A percentile compares a stretch with the other conserved stretches of the same genome.
phyloP scores from a whole-genome alignment of 1,140 invertebrate species.

The Temnothorax longispinosus region DNA sequence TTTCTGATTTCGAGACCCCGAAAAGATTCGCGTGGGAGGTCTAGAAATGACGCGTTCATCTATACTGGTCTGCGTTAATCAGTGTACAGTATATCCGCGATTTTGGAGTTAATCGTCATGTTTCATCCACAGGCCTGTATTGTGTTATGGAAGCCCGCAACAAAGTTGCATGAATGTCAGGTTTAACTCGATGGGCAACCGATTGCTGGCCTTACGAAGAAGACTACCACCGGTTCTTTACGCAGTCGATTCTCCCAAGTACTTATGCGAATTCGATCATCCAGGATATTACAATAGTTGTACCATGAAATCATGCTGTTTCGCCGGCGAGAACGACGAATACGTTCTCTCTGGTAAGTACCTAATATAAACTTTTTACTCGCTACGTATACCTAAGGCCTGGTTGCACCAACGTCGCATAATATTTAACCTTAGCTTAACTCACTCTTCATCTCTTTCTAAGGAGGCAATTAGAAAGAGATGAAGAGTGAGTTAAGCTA shows the following conservation, averaged over 20 bases:
- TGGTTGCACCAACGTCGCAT: no score
- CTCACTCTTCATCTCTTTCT: no score
- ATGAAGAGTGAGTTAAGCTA: no score
- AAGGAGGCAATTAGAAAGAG: no score
- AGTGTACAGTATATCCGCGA: no score
- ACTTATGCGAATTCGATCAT: constrained; percentile 95
- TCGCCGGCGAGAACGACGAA: constrained; percentile 96
- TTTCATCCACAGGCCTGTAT: constrained; percentile 86
- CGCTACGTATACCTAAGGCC: background rate
- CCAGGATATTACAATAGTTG: constrained; percentile 97
- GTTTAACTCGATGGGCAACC: constrained; percentile 93
- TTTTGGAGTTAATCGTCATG: background rate
- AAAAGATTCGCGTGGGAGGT: no score
- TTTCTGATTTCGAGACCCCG: no score
- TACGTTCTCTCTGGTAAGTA: constrained; percentile 92
- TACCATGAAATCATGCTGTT: constrained; percentile 98
- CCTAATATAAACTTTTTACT: background rate
- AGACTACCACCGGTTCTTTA: constrained; percentile 95
- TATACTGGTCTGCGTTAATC: no score
- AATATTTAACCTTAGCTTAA: no score
- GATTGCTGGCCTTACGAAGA: constrained; percentile 93
- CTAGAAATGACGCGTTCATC: no score
- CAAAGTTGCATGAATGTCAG: constrained; percentile 97
- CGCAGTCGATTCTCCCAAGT: constrained; percentile 88
- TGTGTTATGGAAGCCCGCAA: constrained; percentile 90